Evolutionary conservation across 2,888 invertebrate genomes (phyloP).

Genomic region (Idaea biselata): DNA sequence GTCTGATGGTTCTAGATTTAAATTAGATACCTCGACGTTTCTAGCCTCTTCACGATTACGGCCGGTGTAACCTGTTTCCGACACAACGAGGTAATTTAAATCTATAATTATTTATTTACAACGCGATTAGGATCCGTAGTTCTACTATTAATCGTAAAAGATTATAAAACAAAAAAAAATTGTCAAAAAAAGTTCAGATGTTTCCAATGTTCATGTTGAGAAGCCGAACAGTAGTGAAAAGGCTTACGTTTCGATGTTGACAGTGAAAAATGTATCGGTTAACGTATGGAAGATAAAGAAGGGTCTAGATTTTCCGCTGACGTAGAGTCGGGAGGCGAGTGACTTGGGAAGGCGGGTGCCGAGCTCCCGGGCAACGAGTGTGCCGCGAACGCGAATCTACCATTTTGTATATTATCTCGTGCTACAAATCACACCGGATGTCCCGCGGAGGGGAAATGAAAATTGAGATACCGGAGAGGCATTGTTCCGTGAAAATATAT

Average conservation of each 20-base stretch:
- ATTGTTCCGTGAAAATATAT: constrained; percentile 79
- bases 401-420: constrained; percentile 78
- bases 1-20: too few species aligned
- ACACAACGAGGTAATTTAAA: too few species aligned
- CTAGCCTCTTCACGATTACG: too few species aligned
- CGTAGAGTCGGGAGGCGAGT: constrained; percentile 43
- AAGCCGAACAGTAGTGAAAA: constrained; percentile 22
- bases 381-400: constrained; percentile 66
- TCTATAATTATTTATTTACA: too few species aligned
- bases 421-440: constrained; percentile 79
- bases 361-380: constrained; percentile 11
- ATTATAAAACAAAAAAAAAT: too few species aligned
- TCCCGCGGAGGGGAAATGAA: constrained; percentile 75
- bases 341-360: not conserved
- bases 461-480: constrained; percentile 78
- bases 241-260: constrained; percentile 46
- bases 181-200: too few species aligned
- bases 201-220: constrained; percentile 18
- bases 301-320: constrained; percentile 66
- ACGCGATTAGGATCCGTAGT: too few species aligned
- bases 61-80: too few species aligned
- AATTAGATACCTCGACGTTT: too few species aligned
- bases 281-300: constrained; percentile 60
- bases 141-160: too few species aligned
- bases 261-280: constrained; percentile 55